Percentiles rank a stretch among this genome's conserved stretches.
Evolutionary conservation across 2,888 invertebrate species (phyloP).

Genomic region (Ischnura elegans): DNA sequence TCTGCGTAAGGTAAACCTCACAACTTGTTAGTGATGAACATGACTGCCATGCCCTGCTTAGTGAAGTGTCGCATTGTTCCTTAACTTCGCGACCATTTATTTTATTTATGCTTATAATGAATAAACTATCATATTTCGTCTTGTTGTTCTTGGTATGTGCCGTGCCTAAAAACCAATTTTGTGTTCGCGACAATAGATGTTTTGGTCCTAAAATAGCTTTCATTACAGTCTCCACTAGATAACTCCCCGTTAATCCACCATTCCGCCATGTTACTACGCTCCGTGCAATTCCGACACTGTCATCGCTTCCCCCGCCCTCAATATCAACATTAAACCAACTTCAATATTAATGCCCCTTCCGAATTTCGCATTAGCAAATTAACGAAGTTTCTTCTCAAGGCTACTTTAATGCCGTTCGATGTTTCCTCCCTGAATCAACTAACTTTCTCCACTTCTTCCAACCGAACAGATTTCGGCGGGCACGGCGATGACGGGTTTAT

Average conservation of each 20-base stretch:
- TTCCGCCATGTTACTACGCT: slow-evolving; percentile 14
- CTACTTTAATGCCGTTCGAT: slow-evolving; percentile 58
- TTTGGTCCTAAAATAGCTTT: neutral
- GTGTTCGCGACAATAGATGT: neutral
- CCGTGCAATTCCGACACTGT: neutral
- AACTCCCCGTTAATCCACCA: neutral
- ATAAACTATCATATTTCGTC: too few relatives aligned
- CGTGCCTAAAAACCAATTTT: too few relatives aligned
- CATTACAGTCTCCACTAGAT: neutral
- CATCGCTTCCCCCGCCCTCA: neutral
- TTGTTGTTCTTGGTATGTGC: too few relatives aligned
- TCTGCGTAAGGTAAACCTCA: too few relatives aligned
- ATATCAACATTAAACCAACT: slow-evolving; percentile 63
- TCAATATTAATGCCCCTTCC: slow-evolving; percentile 62
- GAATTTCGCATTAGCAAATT: slow-evolving; percentile 55
- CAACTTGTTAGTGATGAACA: too few relatives aligned
- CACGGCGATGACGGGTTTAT: slow-evolving; percentile 59
- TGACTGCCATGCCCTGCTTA: too few relatives aligned
- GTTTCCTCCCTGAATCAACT: slow-evolving; percentile 62
- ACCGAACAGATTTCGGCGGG: slow-evolving; percentile 48
- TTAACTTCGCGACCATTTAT: too few relatives aligned
- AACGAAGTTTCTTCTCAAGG: slow-evolving; percentile 54
- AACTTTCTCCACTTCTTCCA: slow-evolving; percentile 56
- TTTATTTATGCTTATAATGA: too few relatives aligned
- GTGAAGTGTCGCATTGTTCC: too few relatives aligned